These are phyloP conservation scores for Eurytoma californica DNA, from an alignment of 2,888 invertebrate genomes.

Conservation along the genomic window DNA sequence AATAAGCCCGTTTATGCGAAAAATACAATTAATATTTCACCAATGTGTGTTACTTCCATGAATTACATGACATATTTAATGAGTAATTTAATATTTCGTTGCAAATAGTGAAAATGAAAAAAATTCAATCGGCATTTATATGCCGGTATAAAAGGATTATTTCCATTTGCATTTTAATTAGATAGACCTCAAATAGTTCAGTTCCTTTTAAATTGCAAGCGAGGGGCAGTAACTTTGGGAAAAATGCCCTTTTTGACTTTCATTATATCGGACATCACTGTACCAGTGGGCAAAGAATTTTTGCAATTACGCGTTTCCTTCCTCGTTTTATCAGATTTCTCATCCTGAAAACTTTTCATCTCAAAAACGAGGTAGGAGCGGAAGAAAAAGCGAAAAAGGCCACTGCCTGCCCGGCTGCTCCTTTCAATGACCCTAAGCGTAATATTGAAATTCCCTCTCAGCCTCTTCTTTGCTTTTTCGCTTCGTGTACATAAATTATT, in stretches of 20 bases:
- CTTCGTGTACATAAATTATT: background rate
- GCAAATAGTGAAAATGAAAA: too few relatives aligned
- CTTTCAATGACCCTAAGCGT: conserved; percentile 10
- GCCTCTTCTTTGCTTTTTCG: background rate
- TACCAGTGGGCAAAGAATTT: conserved; percentile 14
- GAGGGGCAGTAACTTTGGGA: background rate
- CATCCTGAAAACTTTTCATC: conserved; percentile 23
- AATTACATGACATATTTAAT: too few relatives aligned
- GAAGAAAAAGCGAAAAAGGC: conserved; percentile 5
- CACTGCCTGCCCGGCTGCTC: background rate
- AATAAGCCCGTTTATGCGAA: too few relatives aligned
- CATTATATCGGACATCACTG: background rate
- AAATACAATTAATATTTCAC: too few relatives aligned
- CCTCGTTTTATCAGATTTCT: background rate
- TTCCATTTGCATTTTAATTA: too few relatives aligned
- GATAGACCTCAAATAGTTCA: too few relatives aligned
- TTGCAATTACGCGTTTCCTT: conserved; percentile 21
- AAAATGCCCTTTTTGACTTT: conserved; percentile 16
- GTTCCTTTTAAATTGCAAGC: too few relatives aligned
- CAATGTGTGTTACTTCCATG: too few relatives aligned
- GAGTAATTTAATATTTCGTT: too few relatives aligned
- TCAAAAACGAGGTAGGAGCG: background rate
- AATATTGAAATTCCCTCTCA: conserved; percentile 32
- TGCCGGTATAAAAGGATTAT: too few relatives aligned
- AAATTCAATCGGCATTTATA: too few relatives aligned